Conservation (phyloP, 2,797 vertebrate genomes). For the Myotis myotis region DNA sequence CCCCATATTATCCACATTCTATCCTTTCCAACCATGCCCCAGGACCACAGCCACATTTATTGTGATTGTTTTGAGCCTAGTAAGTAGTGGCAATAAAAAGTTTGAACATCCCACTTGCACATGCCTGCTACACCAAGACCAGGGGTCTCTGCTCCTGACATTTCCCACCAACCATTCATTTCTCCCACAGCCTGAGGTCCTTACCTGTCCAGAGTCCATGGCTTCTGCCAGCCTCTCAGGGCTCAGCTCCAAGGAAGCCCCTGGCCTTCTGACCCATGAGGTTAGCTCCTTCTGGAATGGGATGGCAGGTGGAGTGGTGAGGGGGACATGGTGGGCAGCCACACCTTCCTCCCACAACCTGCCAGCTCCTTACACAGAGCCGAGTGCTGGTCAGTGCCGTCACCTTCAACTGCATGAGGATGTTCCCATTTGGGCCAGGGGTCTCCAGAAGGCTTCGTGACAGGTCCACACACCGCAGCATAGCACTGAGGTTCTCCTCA, state of each 20-base stretch:
- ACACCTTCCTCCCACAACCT: neutral
- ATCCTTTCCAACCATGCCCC: neutral
- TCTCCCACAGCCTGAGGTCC: neutral
- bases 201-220: slow-evolving; percentile 88
- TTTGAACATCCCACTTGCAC: neutral
- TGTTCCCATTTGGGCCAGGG: slow-evolving; percentile 83
- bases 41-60: neutral
- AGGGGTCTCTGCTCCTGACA: neutral
- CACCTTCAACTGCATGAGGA: slow-evolving; percentile 94
- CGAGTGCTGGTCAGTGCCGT: slow-evolving; percentile 89
- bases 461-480: slow-evolving; percentile 90
- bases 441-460: slow-evolving; percentile 85
- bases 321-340: neutral
- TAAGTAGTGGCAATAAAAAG: neutral
- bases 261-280: slow-evolving; percentile 2
- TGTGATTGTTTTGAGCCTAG: neutral
- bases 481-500: slow-evolving; percentile 87
- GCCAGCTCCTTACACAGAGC: slow-evolving; percentile 89
- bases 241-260: slow-evolving; percentile 75
- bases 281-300: slow-evolving; percentile 73
- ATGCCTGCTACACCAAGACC: neutral
- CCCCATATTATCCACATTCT: neutral
- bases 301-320: neutral
- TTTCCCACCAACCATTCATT: neutral
- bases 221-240: slow-evolving; percentile 85